Evolutionary conservation across 2,888 invertebrate genomes (phyloP), one percentile per base, ranked within the genome.

Genomic region (Drosophila eohydei): DNA sequence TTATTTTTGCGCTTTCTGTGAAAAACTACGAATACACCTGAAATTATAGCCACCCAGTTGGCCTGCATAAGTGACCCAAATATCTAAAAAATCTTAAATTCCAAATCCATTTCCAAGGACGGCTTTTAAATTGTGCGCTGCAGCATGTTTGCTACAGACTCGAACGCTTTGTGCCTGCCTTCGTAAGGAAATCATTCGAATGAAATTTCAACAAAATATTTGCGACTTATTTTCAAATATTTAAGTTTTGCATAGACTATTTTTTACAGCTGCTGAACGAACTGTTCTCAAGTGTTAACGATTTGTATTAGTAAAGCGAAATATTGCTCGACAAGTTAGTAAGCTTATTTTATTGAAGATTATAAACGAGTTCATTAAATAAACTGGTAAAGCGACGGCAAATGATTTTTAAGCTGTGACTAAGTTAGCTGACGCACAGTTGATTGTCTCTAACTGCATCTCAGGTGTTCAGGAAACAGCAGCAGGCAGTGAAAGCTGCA

Each of bases 1-100:
- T 73, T 58, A 38, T 48, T 58, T 38, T 46, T 63, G 48, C n/a
- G 61, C 56, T 81, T 60, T 61, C 62, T 74, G 65, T 74, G 68
- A 56, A 32, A 69, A 43, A 70, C 65, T 44, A 65, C 44, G 65
- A 50, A n/a, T 68, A 40, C 68, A 68, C 50, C 68, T 67, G 44
- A 68, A 68, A 57, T 68, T 67, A 68, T 54, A 55, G 67, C 7
- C 64, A 44, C 41, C 40, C 32, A 38, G 16, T 16, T 48, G 54
- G 26, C 44, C 38, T 43, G 46, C 40, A 55, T 36, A 58, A 21
- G 40, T 69, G 69, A 69, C 57, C 50, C 52, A 69, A 46, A 69
- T 69, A 40, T 48, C 36, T 36, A 11, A 28, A 44, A 38, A 40
- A 50, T 57, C 48, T 57, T 44, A 30, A 57, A n/a, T 21, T 46